Percentiles rank a stretch among this genome's conserved stretches.
Evolutionary conservation across 2,797 vertebrate genomes (phyloP).

Genomic region (Onychomys leucogaster): DNA sequence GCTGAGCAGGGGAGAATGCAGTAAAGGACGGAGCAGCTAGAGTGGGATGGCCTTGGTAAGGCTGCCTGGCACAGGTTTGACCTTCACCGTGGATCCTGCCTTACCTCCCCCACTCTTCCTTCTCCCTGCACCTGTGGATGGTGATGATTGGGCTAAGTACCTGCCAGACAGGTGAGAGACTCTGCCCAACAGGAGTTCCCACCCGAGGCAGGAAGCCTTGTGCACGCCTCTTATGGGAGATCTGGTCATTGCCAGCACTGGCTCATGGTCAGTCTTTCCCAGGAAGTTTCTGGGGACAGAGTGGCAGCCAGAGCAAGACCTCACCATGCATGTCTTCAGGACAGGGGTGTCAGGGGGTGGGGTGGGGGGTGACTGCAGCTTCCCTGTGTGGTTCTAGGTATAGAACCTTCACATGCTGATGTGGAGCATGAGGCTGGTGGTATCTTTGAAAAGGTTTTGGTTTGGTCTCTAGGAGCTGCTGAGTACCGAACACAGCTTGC

Average conservation of each 20-base stretch:
- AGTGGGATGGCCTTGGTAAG: fast-evolving
- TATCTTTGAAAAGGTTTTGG: not conserved
- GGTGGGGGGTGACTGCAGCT: no score
- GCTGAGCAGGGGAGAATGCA: not conserved
- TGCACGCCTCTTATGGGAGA: not conserved
- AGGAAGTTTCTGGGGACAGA: not conserved
- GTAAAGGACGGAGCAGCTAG: not conserved
- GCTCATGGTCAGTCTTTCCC: not conserved
- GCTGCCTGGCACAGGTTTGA: not conserved
- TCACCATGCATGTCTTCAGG: not conserved
- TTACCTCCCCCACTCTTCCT: no score
- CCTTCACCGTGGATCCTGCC: not conserved
- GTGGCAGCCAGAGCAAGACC: not conserved
- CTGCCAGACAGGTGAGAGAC: not conserved
- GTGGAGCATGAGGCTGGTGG: not conserved
- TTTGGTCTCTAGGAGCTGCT: not conserved
- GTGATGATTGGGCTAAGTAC: not conserved
- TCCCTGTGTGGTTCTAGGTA: not conserved
- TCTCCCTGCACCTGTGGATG: not conserved
- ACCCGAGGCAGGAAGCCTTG: not conserved
- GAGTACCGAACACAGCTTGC: not conserved
- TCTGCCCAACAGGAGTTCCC: not conserved
- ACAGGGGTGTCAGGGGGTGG: fast-evolving
- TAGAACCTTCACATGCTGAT: fast-evolving
- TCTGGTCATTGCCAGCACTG: not conserved